Base-by-base conservation (phyloP, 2,797 vertebrate genomes). In the Perodicticus potto region DNA sequence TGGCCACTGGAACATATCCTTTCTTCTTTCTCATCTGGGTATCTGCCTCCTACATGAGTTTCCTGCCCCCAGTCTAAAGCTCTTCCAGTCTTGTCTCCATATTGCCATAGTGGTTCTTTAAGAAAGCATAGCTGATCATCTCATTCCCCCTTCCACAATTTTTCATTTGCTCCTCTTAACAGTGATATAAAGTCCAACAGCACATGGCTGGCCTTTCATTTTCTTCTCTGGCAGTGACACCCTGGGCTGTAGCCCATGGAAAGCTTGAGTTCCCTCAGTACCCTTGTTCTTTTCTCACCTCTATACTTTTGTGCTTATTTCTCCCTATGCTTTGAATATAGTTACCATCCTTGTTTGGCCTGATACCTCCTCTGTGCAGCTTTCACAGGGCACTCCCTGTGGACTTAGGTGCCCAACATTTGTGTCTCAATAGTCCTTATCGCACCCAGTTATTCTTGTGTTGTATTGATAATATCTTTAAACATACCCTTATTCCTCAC, bases 111-210 rank as follows among this genome's bases (percentile, higher is more conserved):
- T 84, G 25, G 16, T 89, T 95, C 49, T 77, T 89, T 77, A 43
- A 88, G 74, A 94, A 93, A 86, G 45, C 59, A 3, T 78, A 53
- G 67, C 37, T 89, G 45, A 72, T 81, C 57, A 69, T 69, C 73
- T 92, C n/a, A 34, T 72, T 95, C 27, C 45, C 72, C 59, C 86
- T 81, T 70, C 77, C 67, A 87, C 9, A 43, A 7, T 32, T 63
- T 84, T 53, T 97, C 77, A 43, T 91, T 78, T 84, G 57, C 45
- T 93, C 9, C 59, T 80, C 17, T 76, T 86, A 73, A 53, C 59
- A 92, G 23, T 13, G 81, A 16, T 87, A 34, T 63, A 29, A 89
- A 77, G 61, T 86, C 37, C 7, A 76, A 1, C 3, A 72, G 4
- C n/a, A 65, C 22, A 2, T 87, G n/a, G 22, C n/a, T 77, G 86